Base-by-base conservation (phyloP, 2,797 vertebrate genomes). In the Melanotaenia maccullochi region DNA sequence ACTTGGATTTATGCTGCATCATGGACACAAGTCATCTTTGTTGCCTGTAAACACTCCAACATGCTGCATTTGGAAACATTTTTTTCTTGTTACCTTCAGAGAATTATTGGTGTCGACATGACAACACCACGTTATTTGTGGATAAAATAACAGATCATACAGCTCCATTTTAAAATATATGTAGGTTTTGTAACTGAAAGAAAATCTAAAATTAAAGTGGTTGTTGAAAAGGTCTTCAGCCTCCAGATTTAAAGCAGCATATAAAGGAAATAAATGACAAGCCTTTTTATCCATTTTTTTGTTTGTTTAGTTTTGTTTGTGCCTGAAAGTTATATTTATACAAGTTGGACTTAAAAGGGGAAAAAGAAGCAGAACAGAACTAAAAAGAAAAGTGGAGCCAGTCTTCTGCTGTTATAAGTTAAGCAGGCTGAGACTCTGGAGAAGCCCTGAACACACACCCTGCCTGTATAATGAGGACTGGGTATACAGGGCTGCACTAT, bases 391-490 rank as follows among this genome's bases (percentile, higher is more conserved):
- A 54, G 22, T 52, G 8, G 49, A 52, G 49, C 22, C 22, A 52
- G 54, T 42, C 65, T 57, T 54, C 38, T 59, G 65, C 56, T 42
- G 12, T 42, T 14, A 1, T 16, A 14, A 42, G 14, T 42, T 42
- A 42, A 42, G 71, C 57, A 3, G 57, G 28, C 42, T 1, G 49
- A 44, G 73, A 70, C 65, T 63, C 76, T 11, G 68, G 40, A 83
- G 78, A 74, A 78, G 76, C 68, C 62, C 64, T 71, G 49, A 76
- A 66, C 75, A 83, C 76, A 82, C 78, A 84, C 30, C 56, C 60
- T 16, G 71, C 68, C 81, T 84, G 70, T 71, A 79, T 87, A 82
- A 85, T 83, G 79, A 83, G 72, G 52, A 32, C 81, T 60, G 79
- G 44, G 76, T 72, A 56, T 22, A 55, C 24, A 55, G 62, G 68